Conservation (phyloP, 2,797 vertebrate genomes). For the Mallotus villosus region DNA sequence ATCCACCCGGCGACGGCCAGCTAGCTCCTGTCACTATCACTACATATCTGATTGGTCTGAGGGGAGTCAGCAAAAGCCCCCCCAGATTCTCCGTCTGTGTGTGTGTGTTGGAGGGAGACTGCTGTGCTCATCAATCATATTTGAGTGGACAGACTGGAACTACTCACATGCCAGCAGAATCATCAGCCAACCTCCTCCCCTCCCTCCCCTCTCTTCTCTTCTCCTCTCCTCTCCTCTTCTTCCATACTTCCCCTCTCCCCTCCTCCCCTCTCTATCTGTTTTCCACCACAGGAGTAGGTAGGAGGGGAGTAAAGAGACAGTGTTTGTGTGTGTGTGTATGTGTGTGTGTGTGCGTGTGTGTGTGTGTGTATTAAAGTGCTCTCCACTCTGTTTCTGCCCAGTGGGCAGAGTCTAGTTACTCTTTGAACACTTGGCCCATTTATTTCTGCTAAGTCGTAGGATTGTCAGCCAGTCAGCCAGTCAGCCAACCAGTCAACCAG, state of each 20-base stretch:
- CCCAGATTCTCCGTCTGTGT: slow-evolving; percentile 8
- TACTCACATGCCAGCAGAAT: slow-evolving; percentile 12
- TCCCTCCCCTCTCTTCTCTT: background rate
- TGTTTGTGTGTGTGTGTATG: background rate
- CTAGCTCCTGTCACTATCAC: slow-evolving; percentile 53
- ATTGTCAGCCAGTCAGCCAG: slow-evolving; percentile 44
- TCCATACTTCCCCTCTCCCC: background rate
- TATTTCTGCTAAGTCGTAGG: slow-evolving; percentile 59
- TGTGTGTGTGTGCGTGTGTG: too few relatives aligned
- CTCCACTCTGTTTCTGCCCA: slow-evolving; percentile 49
- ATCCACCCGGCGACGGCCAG: slow-evolving; percentile 66
- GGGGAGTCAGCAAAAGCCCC: too few relatives aligned
- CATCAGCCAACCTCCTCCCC: background rate
- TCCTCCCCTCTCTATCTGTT: too few relatives aligned
- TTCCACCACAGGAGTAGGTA: background rate
- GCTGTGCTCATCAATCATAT: slow-evolving; percentile 28
- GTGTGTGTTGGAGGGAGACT: background rate
- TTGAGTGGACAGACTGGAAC: slow-evolving; percentile 4
- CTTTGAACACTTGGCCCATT: slow-evolving; percentile 57
- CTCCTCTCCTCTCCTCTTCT: background rate
- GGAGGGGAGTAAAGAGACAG: too few relatives aligned
- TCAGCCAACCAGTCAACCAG: slow-evolving; percentile 28
- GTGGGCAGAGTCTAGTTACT: slow-evolving; percentile 47
- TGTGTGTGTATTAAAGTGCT: slow-evolving; percentile 40
- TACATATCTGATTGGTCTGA: slow-evolving; percentile 40